phyloP scores from a whole-genome alignment of 1,140 invertebrate genomes.

The Bombus balteatus region DNA sequence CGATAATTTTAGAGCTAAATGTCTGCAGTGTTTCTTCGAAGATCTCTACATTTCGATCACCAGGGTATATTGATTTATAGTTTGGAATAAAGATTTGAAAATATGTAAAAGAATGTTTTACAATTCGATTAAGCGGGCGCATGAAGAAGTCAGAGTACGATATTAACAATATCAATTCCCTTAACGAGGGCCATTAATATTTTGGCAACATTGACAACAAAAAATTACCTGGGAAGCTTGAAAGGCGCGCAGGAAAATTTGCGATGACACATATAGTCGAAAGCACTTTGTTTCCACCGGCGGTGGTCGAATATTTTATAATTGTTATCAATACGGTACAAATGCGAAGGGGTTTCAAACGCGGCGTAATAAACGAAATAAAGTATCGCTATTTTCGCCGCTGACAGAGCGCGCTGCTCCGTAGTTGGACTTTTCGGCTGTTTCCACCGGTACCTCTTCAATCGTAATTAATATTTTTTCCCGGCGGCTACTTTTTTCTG shows the following conservation, averaged over 20 bases:
- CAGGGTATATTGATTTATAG: no score
- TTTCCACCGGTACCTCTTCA: conserved; percentile 24
- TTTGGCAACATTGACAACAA: neutral
- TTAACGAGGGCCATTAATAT: neutral
- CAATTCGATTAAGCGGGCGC: neutral
- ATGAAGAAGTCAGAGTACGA: neutral
- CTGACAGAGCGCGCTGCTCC: conserved; percentile 10
- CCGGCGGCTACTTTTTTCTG: neutral
- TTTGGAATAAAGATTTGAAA: neutral
- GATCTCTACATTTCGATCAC: no score
- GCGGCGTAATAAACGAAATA: conserved; percentile 44
- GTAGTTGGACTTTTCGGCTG: conserved; percentile 11
- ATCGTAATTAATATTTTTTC: conserved; percentile 40
- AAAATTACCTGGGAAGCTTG: neutral
- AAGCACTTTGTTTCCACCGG: conserved; percentile 24
- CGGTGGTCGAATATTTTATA: conserved; percentile 35
- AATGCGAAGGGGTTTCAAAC: conserved; percentile 40
- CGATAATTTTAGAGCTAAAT: no score
- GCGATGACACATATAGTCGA: conserved; percentile 27
- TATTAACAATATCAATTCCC: no score
- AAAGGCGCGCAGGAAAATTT: conserved; percentile 18
- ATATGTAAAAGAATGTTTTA: neutral
- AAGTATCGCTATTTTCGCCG: conserved; percentile 41
- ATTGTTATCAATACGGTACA: conserved; percentile 44
- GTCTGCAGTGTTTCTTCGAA: no score